phyloP scores from a whole-genome alignment of 2,113 vertebrate species.

The Pedionomus torquatus region DNA sequence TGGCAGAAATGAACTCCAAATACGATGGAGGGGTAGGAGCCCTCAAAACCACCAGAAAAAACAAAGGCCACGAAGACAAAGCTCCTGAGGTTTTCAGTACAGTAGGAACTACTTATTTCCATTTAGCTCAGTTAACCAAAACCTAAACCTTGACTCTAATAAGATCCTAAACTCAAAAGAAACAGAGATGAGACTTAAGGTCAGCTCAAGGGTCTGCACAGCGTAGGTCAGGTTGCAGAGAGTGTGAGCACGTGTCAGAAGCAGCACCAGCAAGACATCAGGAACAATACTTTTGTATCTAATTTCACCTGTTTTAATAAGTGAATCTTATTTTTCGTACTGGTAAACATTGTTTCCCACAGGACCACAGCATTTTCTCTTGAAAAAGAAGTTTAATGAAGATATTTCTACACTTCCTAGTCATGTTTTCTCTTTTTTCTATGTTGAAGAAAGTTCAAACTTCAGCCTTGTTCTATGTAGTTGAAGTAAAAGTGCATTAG shows the following conservation, averaged over 20 bases:
- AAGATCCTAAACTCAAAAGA: not conserved
- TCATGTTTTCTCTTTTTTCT: not conserved
- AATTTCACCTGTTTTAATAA: not conserved
- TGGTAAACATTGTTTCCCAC: not conserved
- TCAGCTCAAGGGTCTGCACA: not conserved
- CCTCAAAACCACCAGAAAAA: not conserved
- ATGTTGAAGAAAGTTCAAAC: fast-evolving
- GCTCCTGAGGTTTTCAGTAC: not conserved
- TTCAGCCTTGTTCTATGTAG: not conserved
- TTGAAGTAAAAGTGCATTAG: not conserved
- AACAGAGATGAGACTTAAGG: not conserved
- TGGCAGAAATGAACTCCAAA: not conserved
- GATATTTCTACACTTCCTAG: not conserved
- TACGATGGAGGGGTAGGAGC: not conserved
- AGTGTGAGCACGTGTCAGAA: not conserved
- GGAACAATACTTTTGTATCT: not conserved
- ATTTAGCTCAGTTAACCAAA: not conserved
- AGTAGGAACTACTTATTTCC: not conserved
- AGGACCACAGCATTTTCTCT: not conserved
- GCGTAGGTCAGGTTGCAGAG: not conserved
- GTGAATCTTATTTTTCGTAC: not conserved
- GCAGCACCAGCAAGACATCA: no score
- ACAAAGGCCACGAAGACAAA: not conserved
- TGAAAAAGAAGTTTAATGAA: not conserved
- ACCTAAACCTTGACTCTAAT: not conserved